Conservation (phyloP, 2,113 vertebrate genomes). For the Sorex araneus region DNA sequence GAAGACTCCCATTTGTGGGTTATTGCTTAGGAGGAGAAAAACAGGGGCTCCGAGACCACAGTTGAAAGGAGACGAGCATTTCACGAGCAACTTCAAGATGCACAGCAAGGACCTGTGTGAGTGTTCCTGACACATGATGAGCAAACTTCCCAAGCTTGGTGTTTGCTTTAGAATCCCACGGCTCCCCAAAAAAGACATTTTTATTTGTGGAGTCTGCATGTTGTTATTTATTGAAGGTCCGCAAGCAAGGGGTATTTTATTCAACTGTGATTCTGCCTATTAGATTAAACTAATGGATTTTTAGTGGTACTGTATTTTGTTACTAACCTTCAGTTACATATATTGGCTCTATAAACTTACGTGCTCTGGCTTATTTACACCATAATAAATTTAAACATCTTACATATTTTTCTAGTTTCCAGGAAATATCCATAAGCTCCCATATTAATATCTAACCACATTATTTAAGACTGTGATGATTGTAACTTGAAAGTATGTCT, state of each 20-base stretch:
- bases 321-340: background rate
- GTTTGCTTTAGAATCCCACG: background rate
- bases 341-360: background rate
- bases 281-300: background rate
- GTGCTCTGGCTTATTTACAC: background rate
- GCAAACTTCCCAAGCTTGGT: background rate
- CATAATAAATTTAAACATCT: background rate
- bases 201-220: background rate
- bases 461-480: constrained; percentile 18
- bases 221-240: background rate
- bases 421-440: background rate
- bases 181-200: background rate
- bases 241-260: no score
- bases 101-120: background rate
- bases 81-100: background rate
- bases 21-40: no score
- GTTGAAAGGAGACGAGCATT: no score
- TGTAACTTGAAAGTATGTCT: background rate
- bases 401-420: background rate
- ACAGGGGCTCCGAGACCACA: no score
- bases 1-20: no score
- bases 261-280: background rate
- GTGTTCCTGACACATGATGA: background rate
- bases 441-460: background rate
- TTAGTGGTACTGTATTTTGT: background rate